These are phyloP conservation scores for Spongilla lacustris DNA, from an alignment of 37 sponge, comb jelly and placozoan species.

Conservation along the genomic window DNA sequence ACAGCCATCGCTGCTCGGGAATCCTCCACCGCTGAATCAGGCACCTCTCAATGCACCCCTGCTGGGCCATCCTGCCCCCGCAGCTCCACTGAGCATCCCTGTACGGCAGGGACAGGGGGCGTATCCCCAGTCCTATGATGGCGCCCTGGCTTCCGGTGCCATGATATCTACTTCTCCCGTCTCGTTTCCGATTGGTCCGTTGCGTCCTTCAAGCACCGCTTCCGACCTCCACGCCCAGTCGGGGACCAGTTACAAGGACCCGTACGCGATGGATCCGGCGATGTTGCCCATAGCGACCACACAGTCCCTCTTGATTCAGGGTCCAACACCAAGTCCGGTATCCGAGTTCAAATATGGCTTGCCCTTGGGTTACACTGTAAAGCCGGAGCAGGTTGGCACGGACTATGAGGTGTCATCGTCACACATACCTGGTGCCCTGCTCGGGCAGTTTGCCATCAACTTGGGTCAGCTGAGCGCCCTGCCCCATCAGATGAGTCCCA, in stretches of 20 bases:
- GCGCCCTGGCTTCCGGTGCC: not conserved
- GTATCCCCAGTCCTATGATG: not conserved
- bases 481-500: not conserved
- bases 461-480: conserved; percentile 8
- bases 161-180: not conserved
- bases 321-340: not conserved
- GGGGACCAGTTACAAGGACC: not conserved
- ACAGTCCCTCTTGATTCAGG: not conserved
- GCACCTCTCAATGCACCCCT: conserved; percentile 37
- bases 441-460: conserved; percentile 1
- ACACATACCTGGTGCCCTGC: not conserved
- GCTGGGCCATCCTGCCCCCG: conserved; percentile 22
- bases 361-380: not conserved
- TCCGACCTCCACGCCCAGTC: not conserved
- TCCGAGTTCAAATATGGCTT: not conserved
- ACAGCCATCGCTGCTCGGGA: conserved; percentile 53
- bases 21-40: conserved; percentile 56
- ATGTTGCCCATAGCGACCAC: not conserved
- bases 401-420: not conserved
- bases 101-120: not conserved
- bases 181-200: not conserved
- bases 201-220: not conserved
- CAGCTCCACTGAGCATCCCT: not conserved
- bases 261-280: not conserved
- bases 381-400: not conserved